Evolutionary conservation across 1,140 invertebrate genomes (phyloP).

Genomic region (Armadillidium nasatum): DNA sequence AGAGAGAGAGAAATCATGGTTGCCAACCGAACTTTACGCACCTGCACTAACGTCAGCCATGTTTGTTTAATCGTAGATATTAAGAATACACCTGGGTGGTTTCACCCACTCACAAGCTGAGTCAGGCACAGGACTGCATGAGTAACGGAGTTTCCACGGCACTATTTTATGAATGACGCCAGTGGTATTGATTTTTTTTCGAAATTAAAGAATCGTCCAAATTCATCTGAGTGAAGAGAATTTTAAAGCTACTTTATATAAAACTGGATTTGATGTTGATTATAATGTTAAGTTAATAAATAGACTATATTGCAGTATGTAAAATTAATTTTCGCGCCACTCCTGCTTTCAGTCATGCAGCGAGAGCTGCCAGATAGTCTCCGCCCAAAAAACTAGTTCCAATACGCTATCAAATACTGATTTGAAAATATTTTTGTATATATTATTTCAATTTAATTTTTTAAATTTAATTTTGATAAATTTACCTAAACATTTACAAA

Average conservation of each 20-base stretch:
- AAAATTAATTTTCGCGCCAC: slow-evolving; percentile 11
- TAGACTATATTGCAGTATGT: no score
- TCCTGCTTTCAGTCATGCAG: neutral
- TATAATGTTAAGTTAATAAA: no score
- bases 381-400: slow-evolving; percentile 3
- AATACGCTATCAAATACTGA: neutral
- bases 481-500: no score
- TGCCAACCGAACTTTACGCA: neutral
- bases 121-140: slow-evolving; percentile 7
- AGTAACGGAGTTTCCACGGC: slow-evolving; percentile 2
- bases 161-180: slow-evolving; percentile 7
- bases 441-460: no score
- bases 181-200: neutral
- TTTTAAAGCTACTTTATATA: no score
- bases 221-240: no score
- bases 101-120: slow-evolving; percentile 11
- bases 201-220: no score
- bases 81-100: slow-evolving; percentile 6
- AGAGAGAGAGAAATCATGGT: neutral
- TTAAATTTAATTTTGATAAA: no score
- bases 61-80: neutral
- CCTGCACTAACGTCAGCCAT: neutral
- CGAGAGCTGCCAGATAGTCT: slow-evolving; percentile 1
- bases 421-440: no score
- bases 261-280: no score